Evolutionary conservation across 2,797 vertebrate genomes (phyloP), one percentile per base, ranked within the genome.

Genomic region (Pogoniulus pusillus): DNA sequence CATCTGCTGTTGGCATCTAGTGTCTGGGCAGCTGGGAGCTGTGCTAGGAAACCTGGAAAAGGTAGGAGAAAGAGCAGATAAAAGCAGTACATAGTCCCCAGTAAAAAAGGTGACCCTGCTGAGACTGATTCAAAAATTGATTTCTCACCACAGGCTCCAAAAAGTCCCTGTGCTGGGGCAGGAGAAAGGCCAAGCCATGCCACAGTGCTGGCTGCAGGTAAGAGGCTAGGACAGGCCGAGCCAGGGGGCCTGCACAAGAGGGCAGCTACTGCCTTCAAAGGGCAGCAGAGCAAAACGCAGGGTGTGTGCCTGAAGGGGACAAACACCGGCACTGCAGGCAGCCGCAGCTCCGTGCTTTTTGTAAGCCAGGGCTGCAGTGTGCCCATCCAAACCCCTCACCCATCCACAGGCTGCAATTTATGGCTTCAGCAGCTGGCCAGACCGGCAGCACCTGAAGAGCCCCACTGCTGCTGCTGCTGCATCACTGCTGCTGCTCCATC

Each of bases 1-100:
- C 26, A 35, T 69, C 69, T 69, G 29, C 22, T 65, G 43, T 11
- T 66, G 59, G 37, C 59, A 82, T 37, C 37, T 83, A 79, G 69
- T 7, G 2, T 62, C 60, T 3, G 4, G 41, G 49, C 63, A 83
- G 73, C 87, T 84, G 74, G 75, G 49, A 91, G 72, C 89, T 87
- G 73, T 64, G 68, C 86, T 87, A 43, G 80, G 37, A 91, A 94
- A 86, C 47, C 71, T 63, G 57, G 29, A 81, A 81, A 80, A 90
- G 74, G 89, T 65, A 54, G 73, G 45, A 92, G 64, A 78, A 83
- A 89, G 27, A 90, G 47, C 81, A 79, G 54, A 66, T 83, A 80
- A 91, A 73, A 83, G 75, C 66, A 70, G 82, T 71, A 75, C 5
- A 10, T 16, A 80, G 77, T 49, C 51, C 70, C 57, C 72, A 72